Conservation (phyloP, 92 coral and sea anemone genomes). For the Muricea muricata region DNA sequence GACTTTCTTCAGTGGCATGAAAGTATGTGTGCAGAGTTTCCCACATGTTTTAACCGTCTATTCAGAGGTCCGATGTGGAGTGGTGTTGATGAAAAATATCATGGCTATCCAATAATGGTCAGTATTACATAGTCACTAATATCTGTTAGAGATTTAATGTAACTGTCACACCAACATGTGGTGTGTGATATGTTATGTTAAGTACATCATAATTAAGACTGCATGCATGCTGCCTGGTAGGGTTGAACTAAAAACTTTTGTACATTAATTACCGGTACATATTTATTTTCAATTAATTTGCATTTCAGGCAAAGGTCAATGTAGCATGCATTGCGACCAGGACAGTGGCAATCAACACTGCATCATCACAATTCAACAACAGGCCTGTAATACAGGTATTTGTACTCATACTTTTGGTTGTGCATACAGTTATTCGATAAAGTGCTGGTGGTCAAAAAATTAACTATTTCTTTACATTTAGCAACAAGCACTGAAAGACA, state of each 20-base stretch:
- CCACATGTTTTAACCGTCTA: constrained; percentile 63
- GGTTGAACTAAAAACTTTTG: background rate
- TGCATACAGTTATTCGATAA: background rate
- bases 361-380: constrained; percentile 42
- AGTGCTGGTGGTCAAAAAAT: background rate
- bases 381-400: constrained; percentile 66
- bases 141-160: background rate
- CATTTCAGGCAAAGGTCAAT: constrained; percentile 62
- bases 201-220: too few relatives aligned
- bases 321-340: constrained; percentile 66
- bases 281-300: too few relatives aligned
- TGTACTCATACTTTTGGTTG: background rate
- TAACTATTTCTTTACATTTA: background rate
- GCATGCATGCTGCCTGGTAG: too few relatives aligned
- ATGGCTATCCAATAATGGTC: constrained; percentile 55
- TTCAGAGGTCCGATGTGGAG: constrained; percentile 89
- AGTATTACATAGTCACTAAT: constrained; percentile 34
- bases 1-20: constrained; percentile 69
- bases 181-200: background rate
- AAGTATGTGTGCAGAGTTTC: constrained; percentile 80
- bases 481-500: constrained; percentile 25
- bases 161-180: too few relatives aligned
- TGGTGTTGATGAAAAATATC: constrained; percentile 18
- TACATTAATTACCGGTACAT: too few relatives aligned
- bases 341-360: constrained; percentile 44